These are phyloP conservation scores for Lophius piscatorius DNA, from an alignment of 2,113 vertebrate species.

Conservation along the genomic window DNA sequence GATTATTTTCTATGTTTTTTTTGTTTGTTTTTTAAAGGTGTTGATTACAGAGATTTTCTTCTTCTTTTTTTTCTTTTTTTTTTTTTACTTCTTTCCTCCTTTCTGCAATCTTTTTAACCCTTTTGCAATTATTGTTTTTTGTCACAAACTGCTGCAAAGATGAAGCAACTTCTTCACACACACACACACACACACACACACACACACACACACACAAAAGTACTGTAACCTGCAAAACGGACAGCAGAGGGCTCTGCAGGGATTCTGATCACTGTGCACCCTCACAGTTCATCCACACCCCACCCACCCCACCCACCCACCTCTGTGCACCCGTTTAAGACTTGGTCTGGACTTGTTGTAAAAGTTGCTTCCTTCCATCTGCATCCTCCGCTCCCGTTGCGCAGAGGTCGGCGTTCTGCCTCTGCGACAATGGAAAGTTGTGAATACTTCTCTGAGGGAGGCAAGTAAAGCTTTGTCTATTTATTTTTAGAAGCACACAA, in stretches of 20 bases:
- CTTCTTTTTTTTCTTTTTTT: constrained; percentile 33
- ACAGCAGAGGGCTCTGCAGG: constrained; percentile 61
- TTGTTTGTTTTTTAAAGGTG: constrained; percentile 30
- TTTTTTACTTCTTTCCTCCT: constrained; percentile 22
- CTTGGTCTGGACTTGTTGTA: constrained; percentile 17
- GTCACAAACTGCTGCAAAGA: constrained; percentile 36
- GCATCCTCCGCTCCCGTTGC: constrained; percentile 41
- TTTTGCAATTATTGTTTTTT: neutral
- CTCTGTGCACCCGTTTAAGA: constrained; percentile 4
- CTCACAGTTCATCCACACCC: too few species aligned
- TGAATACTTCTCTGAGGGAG: constrained; percentile 80
- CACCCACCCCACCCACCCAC: too few species aligned
- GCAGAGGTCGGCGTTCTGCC: constrained; percentile 62
- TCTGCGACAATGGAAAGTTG: constrained; percentile 69
- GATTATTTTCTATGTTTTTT: constrained; percentile 34
- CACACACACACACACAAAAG: constrained; percentile 50
- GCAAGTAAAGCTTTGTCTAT: constrained; percentile 81
- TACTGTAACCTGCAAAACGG: constrained; percentile 69
- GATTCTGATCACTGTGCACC: constrained; percentile 14
- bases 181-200: too few species aligned
- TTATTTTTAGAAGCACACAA: constrained; percentile 85
- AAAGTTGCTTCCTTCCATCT: constrained; percentile 38
- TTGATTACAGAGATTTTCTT: too few species aligned
- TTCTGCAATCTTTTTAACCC: constrained; percentile 50
- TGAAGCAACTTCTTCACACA: constrained; percentile 27